Base-by-base conservation (phyloP, 2,888 invertebrate genomes). In the Acleris cristana region DNA sequence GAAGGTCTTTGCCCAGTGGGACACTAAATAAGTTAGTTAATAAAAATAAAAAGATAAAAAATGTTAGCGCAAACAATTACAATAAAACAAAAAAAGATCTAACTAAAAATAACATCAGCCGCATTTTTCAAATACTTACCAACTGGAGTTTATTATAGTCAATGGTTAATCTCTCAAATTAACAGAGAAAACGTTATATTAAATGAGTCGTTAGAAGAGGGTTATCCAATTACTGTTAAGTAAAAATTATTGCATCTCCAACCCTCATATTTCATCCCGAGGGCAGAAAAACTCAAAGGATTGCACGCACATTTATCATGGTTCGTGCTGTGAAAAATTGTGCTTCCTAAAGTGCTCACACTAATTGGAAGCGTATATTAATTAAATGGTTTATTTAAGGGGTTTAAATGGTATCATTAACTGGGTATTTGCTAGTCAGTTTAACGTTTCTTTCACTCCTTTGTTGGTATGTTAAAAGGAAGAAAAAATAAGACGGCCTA, bases 191-290 rank as follows among this genome's bases (percentile, higher is more conserved):
- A 49, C 54, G 48, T 19, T 21, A n/a, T 21, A 54, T 45, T 53
- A 66, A 62, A 52, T 45, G 52, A 54, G 58, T 49, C 63, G 26
- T 67, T 63, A 58, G 12, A 26, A 60, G 66, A 59, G 67, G 67
- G 69, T 75, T 73, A 74, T 78, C 81, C 80, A 84, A 85, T 85
- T 85, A 84, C 78, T 65, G 73, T 52, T 77, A 78, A 83, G 80
- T 76, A 73, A 78, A 84, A 84, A 81, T 75, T 79, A 83, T 79
- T 79, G 75, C 78, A 73, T 72, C 73, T 74, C 74, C 70, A 54
- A 72, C 77, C 71, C 74, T 71, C 75, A 75, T 70, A 68, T 68
- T 69, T 66, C 55, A 67, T 58, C 53, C 34, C 58, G 23, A 54
- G 63, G 40, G 49, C 62, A 23, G 52, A 63, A 62, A 52, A 56